Conservation (phyloP, 2,113 vertebrate species). For the Octodon degus region DNA sequence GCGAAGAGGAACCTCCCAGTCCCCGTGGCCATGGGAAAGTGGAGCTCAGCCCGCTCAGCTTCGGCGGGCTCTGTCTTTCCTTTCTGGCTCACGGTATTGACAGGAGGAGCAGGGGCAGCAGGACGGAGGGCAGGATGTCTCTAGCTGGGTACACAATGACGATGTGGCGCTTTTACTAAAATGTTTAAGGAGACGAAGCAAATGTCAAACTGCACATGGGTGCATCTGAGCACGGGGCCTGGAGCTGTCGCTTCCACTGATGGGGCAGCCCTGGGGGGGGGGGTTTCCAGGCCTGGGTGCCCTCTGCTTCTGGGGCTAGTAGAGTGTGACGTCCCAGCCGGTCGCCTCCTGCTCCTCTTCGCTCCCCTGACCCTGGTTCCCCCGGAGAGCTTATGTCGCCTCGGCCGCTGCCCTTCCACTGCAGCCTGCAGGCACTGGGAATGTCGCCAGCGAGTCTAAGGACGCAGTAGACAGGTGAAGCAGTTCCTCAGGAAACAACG, state of each 20-base stretch:
- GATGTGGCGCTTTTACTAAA: background rate
- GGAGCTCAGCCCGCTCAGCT: background rate
- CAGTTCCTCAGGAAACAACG: background rate
- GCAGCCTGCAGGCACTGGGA: background rate
- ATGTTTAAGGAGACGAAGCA: background rate
- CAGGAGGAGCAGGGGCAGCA: background rate
- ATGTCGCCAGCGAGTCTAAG: background rate
- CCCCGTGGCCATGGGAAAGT: background rate
- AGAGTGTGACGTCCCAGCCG: background rate
- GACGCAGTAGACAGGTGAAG: background rate
- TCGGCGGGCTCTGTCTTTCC: background rate
- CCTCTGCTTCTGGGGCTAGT: background rate
- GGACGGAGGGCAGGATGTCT: background rate
- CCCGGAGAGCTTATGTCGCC: background rate
- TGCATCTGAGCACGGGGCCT: background rate
- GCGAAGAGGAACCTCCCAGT: background rate
- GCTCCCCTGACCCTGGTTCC: background rate
- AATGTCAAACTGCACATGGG: fast-evolving
- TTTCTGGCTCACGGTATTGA: background rate
- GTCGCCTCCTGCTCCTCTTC: background rate
- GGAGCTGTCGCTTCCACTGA: fast-evolving
- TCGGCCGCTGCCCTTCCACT: background rate
- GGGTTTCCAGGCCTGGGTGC: background rate
- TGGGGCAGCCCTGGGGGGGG: background rate
- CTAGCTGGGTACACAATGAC: background rate